Base-by-base conservation (phyloP, 2,888 invertebrate genomes). In the Trichopria drosophilae region DNA sequence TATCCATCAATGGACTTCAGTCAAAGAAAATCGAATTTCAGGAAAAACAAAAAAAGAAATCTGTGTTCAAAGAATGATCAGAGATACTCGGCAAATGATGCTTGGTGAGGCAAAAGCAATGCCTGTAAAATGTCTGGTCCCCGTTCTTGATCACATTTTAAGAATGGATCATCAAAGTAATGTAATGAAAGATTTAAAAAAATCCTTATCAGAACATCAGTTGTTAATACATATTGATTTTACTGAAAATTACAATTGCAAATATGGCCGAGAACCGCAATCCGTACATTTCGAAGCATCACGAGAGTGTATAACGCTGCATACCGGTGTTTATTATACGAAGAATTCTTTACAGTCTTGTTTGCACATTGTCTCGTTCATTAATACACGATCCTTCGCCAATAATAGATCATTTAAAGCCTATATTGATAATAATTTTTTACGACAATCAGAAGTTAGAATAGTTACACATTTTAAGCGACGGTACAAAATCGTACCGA, bases 221-320 rank as follows among this genome's bases (percentile, higher is more conserved):
- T n/a, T n/a, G n/a, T n/a, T n/a, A n/a, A n/a, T n/a, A n/a, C n/a
- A n/a, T n/a, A n/a, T n/a, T n/a, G 16, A 35, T 23, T 6, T 29
- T 53, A 32, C 18, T 53, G 13, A 47, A 12, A 47, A 53, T 32
- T 48, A 43, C 13, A 32, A 18, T 5, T 48, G 48, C 16, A 53
- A 53, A 44, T 53, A 43, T 34, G 44, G 34, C n/a, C 20, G 23
- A 18, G 53, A 47, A 34, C 32, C 34, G 9, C 52, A 52, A 16
- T 13, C 6, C 35, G 39, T 43, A 2, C 53, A 53, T n/a, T 53
- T 53, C 15, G 48, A 40, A 7, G 45, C 44, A 29, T 39, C 45
- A n/a, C 34, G 40, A 13, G 34, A 51, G 5, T 26, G 12, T 18
- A 3, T 6, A n/a, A n/a, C n/a, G n/a, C n/a, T n/a, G n/a, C n/a